These are phyloP conservation scores for Nymphalis polychloros DNA, from an alignment of 2,888 invertebrate species.

Conservation along the genomic window DNA sequence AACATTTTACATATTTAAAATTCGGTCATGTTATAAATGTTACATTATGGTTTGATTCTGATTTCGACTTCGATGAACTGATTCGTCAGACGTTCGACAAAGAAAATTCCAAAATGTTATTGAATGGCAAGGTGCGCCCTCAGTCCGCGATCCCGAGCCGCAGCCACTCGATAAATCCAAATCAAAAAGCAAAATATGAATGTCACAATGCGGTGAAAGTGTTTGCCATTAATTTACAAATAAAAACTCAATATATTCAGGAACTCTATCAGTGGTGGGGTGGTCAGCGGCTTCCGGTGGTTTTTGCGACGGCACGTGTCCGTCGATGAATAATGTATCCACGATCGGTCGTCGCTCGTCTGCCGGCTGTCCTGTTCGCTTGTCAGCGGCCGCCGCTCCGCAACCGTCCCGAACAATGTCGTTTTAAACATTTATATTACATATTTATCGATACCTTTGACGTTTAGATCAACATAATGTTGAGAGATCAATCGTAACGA, in stretches of 20 bases:
- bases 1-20: no score
- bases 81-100: no score
- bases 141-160: not conserved
- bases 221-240: not conserved
- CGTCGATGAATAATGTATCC: constrained; percentile 15
- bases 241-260: constrained; percentile 5
- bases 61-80: no score
- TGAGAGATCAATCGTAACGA: not conserved
- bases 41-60: no score
- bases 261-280: constrained; percentile 7
- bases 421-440: constrained; percentile 1
- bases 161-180: not conserved
- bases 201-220: constrained; percentile 9
- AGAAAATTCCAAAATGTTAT: no score
- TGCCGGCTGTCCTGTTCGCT: constrained; percentile 3
- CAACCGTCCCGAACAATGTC: constrained; percentile 2
- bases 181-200: constrained; percentile 8
- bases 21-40: no score
- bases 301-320: constrained; percentile 32
- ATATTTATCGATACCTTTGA: not conserved
- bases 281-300: constrained; percentile 29
- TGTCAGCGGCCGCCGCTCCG: not conserved
- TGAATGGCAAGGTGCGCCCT: not conserved
- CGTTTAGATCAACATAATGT: not conserved
- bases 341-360: not conserved